Conservation (phyloP, 1,140 invertebrate species). For the Fopius arisanus region DNA sequence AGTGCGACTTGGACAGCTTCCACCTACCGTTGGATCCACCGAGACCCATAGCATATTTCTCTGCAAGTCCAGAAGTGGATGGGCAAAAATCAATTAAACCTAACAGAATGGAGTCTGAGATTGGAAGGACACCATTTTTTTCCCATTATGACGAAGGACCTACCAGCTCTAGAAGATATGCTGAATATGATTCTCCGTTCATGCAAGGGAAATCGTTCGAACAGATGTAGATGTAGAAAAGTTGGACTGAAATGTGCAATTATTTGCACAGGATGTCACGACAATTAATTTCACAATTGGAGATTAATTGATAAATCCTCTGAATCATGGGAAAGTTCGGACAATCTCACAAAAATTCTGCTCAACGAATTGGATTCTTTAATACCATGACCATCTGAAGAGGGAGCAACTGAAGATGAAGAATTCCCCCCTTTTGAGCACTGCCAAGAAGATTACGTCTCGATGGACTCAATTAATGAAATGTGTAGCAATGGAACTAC, state of each 20-base stretch:
- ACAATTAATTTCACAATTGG: not conserved
- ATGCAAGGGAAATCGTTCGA: constrained; percentile 23
- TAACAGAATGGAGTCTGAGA: constrained; percentile 26
- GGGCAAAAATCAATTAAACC: constrained; percentile 21
- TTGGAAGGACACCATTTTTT: constrained; percentile 3
- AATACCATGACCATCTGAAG: no score
- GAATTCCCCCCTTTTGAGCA: no score
- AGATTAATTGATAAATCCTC: not conserved
- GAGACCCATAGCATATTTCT: constrained; percentile 12
- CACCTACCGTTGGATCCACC: constrained; percentile 21
- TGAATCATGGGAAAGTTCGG: not conserved
- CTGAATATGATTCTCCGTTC: constrained; percentile 14
- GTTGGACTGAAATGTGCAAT: constrained; percentile 13
- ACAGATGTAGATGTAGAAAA: constrained; percentile 16
- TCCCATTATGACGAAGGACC: constrained; percentile 16
- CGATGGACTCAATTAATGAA: no score
- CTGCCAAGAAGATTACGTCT: no score
- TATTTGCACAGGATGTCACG: not conserved
- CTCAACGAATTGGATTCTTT: no score
- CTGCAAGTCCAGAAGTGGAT: constrained; percentile 30
- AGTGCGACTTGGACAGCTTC: not conserved
- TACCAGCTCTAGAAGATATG: constrained; percentile 17
- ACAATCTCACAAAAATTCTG: no score
- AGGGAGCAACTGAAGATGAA: no score
- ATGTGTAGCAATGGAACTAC: no score